These are phyloP conservation scores for Metopolophium dirhodum DNA, from an alignment of 1,140 invertebrate genomes.

Conservation along the genomic window DNA sequence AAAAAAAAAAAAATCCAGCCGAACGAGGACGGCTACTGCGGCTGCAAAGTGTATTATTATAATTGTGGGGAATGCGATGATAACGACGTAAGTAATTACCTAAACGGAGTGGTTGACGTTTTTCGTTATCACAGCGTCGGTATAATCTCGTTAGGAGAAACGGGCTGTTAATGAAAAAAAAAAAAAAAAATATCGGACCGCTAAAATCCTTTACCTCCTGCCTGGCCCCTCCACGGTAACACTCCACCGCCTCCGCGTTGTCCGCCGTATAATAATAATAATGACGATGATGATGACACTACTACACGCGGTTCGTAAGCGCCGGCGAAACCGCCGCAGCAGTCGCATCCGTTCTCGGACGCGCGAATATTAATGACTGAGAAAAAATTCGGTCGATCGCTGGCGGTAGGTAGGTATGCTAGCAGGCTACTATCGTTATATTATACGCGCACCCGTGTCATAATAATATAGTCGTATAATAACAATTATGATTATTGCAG, in stretches of 20 bases:
- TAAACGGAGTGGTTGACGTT: not conserved
- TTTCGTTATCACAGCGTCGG: not conserved
- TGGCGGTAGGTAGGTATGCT: not conserved
- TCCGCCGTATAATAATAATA: too few species aligned
- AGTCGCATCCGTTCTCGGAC: slow-evolving; percentile 11
- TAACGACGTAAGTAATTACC: not conserved
- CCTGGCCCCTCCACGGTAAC: too few species aligned
- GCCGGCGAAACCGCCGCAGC: not conserved
- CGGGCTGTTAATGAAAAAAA: not conserved
- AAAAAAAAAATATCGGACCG: not conserved
- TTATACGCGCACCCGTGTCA: not conserved
- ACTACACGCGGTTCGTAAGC: too few species aligned
- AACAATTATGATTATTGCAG: slow-evolving; percentile 51
- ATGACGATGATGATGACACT: too few species aligned
- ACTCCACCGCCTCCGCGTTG: too few species aligned
- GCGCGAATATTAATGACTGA: slow-evolving; percentile 17
- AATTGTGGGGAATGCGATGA: not conserved
- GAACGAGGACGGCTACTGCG: not conserved
- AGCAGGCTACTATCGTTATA: too few species aligned
- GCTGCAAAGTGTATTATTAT: not conserved
- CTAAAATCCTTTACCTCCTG: slow-evolving; percentile 17
- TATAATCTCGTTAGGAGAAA: not conserved
- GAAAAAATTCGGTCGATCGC: slow-evolving; percentile 34
- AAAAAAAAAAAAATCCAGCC: not conserved
- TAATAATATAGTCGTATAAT: slow-evolving; percentile 22